Evolutionary conservation across 2,888 invertebrate species (phyloP).

Genomic region (Lordiphosa andalusiaca): DNA sequence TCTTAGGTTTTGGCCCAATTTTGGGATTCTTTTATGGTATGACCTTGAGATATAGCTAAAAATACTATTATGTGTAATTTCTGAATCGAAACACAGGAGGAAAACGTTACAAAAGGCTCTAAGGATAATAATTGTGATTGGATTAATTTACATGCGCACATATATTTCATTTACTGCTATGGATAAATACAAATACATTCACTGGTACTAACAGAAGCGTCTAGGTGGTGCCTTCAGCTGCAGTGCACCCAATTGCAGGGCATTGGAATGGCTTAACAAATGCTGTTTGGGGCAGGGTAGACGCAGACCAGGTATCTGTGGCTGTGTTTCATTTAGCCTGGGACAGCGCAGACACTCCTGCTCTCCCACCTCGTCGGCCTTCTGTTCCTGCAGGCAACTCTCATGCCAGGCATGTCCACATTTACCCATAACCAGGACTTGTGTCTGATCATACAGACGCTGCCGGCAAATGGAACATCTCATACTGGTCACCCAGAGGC

Average conservation of each 20-base stretch:
- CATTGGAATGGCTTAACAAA: conserved; percentile 23
- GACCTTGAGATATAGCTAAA: too few relatives aligned
- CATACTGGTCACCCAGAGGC: conserved; percentile 78
- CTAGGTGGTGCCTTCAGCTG: conserved; percentile 79
- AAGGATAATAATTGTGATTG: too few relatives aligned
- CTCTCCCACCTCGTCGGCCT: neutral
- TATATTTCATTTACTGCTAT: too few relatives aligned
- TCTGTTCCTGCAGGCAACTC: conserved; percentile 56
- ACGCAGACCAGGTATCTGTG: conserved; percentile 27
- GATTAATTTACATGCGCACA: too few relatives aligned
- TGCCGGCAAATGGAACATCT: conserved; percentile 78
- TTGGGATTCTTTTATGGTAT: too few relatives aligned
- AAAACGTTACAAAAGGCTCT: too few relatives aligned
- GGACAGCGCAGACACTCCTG: conserved; percentile 76
- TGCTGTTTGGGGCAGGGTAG: conserved; percentile 73
- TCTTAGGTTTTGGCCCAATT: too few relatives aligned
- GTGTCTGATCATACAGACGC: conserved; percentile 75
- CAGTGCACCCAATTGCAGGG: conserved; percentile 64
- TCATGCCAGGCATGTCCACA: conserved; percentile 80
- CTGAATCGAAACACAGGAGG: too few relatives aligned
- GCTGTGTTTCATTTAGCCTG: conserved; percentile 40
- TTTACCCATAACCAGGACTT: conserved; percentile 71
- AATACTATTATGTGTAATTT: too few relatives aligned
- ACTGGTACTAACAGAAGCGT: conserved; percentile 62
- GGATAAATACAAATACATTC: too few relatives aligned